These are phyloP conservation scores for Nephrocerus scutellatus DNA, from an alignment of 2,888 invertebrate species.

Conservation along the genomic window DNA sequence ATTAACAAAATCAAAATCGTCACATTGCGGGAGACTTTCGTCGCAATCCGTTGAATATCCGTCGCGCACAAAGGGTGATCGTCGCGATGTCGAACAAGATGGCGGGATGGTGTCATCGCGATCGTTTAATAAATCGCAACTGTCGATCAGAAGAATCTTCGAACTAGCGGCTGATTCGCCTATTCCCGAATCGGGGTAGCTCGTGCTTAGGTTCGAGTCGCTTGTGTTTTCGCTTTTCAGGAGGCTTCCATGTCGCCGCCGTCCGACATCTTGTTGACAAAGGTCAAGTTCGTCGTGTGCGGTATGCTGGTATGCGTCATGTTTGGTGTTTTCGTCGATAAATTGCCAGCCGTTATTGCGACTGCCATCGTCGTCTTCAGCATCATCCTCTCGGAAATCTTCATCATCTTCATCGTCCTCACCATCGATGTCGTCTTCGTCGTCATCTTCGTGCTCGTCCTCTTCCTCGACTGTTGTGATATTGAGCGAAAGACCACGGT, in stretches of 20 bases:
- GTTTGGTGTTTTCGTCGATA: conserved; percentile 12
- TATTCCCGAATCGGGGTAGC: conserved; percentile 43
- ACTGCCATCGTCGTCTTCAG: conserved; percentile 27
- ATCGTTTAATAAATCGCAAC: conserved; percentile 23
- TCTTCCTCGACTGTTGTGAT: conserved; percentile 30
- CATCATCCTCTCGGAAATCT: conserved; percentile 20
- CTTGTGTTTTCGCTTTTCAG: conserved; percentile 31
- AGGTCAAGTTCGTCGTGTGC: conserved; percentile 20
- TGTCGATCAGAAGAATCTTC: conserved; percentile 17
- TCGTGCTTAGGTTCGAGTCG: conserved; percentile 41
- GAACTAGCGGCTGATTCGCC: conserved; percentile 19
- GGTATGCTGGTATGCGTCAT: not conserved
- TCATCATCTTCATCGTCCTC: conserved; percentile 14
- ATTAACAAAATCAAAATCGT: conserved; percentile 34
- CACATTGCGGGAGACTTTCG: conserved; percentile 40
- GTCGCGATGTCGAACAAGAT: too few relatives aligned
- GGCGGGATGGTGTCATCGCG: too few relatives aligned
- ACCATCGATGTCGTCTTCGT: conserved; percentile 13
- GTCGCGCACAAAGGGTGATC: conserved; percentile 36
- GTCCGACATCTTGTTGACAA: conserved; percentile 24
- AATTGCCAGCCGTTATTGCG: conserved; percentile 11
- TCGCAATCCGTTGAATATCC: conserved; percentile 44
- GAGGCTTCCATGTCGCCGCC: conserved; percentile 30
- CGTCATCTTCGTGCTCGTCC: conserved; percentile 12
- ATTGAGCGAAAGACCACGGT: conserved; percentile 15